phyloP scores from a whole-genome alignment of 2,888 invertebrate species.

The Euproctis similis region DNA sequence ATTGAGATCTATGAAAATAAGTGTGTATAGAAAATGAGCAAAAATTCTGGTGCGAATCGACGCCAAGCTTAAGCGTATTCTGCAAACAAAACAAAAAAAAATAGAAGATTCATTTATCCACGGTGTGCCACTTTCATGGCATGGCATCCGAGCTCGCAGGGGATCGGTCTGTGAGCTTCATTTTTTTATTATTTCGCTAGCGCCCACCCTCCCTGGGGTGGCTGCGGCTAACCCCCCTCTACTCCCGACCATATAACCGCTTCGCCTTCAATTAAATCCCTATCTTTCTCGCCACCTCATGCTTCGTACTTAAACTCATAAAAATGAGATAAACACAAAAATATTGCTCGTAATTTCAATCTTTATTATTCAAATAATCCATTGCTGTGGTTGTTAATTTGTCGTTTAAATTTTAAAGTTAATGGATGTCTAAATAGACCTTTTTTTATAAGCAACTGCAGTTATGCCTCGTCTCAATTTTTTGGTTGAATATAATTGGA shows the following conservation, averaged over 20 bases:
- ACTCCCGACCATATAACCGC: conserved; percentile 40
- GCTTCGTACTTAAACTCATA: conserved; percentile 66
- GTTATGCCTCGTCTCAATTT: too few relatives aligned
- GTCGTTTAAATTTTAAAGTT: conserved; percentile 29
- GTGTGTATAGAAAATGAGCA: conserved; percentile 64
- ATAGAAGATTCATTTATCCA: conserved; percentile 73
- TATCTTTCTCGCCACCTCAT: conserved; percentile 64
- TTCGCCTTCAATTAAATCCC: conserved; percentile 71
- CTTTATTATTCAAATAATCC: conserved; percentile 52
- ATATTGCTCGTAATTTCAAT: conserved; percentile 56
- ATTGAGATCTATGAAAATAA: conserved; percentile 51
- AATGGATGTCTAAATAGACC: too few relatives aligned
- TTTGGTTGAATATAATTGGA: too few relatives aligned
- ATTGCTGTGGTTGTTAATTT: conserved; percentile 34
- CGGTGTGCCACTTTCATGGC: conserved; percentile 74
- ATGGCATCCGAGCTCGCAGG: conserved; percentile 71
- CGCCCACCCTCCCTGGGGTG: conserved; percentile 41
- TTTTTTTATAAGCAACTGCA: too few relatives aligned
- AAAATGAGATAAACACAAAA: conserved; percentile 67
- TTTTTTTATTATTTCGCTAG: conserved; percentile 69
- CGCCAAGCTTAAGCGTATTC: conserved; percentile 65
- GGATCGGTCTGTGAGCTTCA: conserved; percentile 54
- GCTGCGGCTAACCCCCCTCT: conserved; percentile 45
- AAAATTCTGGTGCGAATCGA: conserved; percentile 68
- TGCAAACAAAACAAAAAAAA: conserved; percentile 69